Conservation (phyloP, 2,888 invertebrate genomes). For the Leptinotarsa haldemani region DNA sequence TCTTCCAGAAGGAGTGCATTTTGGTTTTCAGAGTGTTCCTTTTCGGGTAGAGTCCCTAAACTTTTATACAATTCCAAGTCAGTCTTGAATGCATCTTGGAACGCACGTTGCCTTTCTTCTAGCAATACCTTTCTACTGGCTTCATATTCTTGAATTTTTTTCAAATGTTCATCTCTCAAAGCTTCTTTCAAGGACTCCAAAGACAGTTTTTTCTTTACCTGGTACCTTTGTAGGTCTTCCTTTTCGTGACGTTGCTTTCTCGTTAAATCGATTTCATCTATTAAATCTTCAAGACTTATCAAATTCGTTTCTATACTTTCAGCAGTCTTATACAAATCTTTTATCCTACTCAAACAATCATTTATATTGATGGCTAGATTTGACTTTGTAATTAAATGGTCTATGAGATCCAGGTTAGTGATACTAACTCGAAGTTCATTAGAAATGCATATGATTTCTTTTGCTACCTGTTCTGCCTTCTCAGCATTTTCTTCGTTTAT, state of each 20-base stretch:
- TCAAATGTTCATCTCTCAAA: conserved; percentile 71
- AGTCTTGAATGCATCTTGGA: conserved; percentile 76
- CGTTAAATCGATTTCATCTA: conserved; percentile 74
- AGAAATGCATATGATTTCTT: conserved; percentile 65
- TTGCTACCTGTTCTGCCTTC: conserved; percentile 70
- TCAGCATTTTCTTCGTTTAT: conserved; percentile 77
- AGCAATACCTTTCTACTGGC: conserved; percentile 69
- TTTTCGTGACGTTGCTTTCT: conserved; percentile 67
- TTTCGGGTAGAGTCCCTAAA: conserved; percentile 70
- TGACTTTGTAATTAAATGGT: conserved; percentile 56
- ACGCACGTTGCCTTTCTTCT: conserved; percentile 76
- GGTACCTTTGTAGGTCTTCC: conserved; percentile 78
- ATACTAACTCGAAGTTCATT: conserved; percentile 55
- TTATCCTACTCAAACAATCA: conserved; percentile 68
- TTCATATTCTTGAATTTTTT: conserved; percentile 71
- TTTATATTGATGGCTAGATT: conserved; percentile 65
- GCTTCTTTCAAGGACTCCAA: conserved; percentile 66
- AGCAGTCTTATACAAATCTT: conserved; percentile 70
- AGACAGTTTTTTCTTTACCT: conserved; percentile 75
- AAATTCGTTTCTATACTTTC: conserved; percentile 75
- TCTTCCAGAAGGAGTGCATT: conserved; percentile 72
- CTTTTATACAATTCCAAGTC: conserved; percentile 75
- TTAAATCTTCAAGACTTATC: conserved; percentile 74
- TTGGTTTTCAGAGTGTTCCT: conserved; percentile 51
- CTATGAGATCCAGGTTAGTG: conserved; percentile 56